A percentile compares a stretch with the other conserved stretches of the same genome.
These are phyloP conservation scores for Cerceris rybyensis DNA, from an alignment of 2,888 invertebrate species.

Conservation along the genomic window DNA sequence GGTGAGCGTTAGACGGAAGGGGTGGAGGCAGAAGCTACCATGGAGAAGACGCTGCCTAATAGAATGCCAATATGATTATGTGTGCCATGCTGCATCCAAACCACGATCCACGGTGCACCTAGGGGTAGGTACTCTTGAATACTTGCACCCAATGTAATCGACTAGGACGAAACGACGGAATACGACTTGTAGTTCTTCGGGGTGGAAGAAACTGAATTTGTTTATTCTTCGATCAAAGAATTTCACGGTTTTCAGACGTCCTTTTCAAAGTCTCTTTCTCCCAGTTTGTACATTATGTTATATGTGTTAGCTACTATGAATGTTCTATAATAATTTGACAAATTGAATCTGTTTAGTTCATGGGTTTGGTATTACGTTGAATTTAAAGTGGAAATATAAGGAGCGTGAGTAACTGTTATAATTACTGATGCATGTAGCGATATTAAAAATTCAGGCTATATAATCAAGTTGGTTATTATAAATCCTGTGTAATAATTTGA, in stretches of 20 bases:
- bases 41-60: constrained; percentile 73
- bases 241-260: constrained; percentile 21
- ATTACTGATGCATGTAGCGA: too few species aligned
- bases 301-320: too few species aligned
- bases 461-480: too few species aligned
- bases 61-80: constrained; percentile 79
- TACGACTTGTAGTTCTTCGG: background rate
- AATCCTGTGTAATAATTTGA: too few species aligned
- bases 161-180: constrained; percentile 41
- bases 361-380: too few species aligned
- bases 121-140: constrained; percentile 56
- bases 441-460: too few species aligned
- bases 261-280: background rate
- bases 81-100: constrained; percentile 74
- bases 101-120: constrained; percentile 66
- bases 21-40: constrained; percentile 52
- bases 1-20: constrained; percentile 48
- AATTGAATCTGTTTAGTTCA: too few species aligned
- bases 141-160: constrained; percentile 54
- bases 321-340: too few species aligned
- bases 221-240: constrained; percentile 25
- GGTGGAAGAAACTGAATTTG: constrained; percentile 45
- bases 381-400: too few species aligned
- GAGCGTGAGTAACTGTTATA: too few species aligned
- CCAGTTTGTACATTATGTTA: too few species aligned